These are phyloP conservation scores for Corydoras maculifer DNA, from an alignment of 2,113 vertebrate species.

Conservation along the genomic window DNA sequence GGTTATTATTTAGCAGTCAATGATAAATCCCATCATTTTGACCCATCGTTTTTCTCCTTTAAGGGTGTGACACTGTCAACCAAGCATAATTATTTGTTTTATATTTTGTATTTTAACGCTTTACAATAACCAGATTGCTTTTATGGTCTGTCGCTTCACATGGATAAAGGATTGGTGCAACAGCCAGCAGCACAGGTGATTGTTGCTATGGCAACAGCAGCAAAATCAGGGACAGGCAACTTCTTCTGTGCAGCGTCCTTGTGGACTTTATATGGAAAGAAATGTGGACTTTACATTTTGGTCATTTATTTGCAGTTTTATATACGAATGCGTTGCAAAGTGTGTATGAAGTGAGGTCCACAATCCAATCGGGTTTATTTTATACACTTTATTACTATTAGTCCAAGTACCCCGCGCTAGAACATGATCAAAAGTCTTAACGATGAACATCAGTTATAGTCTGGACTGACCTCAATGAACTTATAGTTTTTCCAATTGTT, in stretches of 20 bases:
- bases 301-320: no score
- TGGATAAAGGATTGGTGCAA: neutral
- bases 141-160: neutral
- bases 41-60: conserved; percentile 6
- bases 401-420: no score
- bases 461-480: no score
- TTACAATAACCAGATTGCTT: neutral
- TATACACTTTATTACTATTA: no score
- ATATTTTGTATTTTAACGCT: neutral
- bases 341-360: no score
- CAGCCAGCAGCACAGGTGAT: conserved; percentile 10
- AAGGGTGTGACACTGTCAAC: no score
- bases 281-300: neutral
- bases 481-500: no score
- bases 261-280: neutral
- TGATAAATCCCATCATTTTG: conserved; percentile 1
- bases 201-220: conserved; percentile 44
- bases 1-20: neutral
- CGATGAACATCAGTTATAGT: no score
- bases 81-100: no score
- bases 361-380: no score
- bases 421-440: no score
- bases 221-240: conserved; percentile 2
- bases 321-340: no score
- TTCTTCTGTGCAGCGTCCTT: neutral